Base-by-base conservation (phyloP, 2,888 invertebrate species). In the Amblyteles armatorius region DNA sequence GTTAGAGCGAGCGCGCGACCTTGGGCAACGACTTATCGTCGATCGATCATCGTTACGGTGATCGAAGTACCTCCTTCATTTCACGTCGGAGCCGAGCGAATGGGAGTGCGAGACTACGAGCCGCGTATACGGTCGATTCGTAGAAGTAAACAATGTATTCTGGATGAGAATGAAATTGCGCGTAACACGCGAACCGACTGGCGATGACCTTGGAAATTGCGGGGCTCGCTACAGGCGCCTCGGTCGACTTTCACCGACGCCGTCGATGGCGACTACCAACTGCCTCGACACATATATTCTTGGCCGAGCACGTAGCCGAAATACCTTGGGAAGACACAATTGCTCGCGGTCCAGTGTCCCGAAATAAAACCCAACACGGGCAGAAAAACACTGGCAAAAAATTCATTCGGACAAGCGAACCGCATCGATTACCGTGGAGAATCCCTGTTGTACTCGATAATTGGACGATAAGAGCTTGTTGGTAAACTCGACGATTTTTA, bases 151-250 rank as follows among this genome's bases (percentile, higher is more conserved):
- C 57, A 57, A 26, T 50, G 57, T 57, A 36, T 40, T 68, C 22
- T 40, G 36, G 11, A 74, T 1, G 26, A 40, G 71, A 55, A 82
- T 50, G 29, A 65, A 55, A 55, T 71, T 26, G 71, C 52, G 55
- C 68, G 82, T 44, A 77, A 71, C 71, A 63, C 68, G 36, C n/a
- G 33, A 19, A 22, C 26, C 22, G 57, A 26, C 57, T 26, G 57
- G 16, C 22, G 26, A 22, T 65, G 82, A 82, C 82, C 82, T 82
- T 82, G 82, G 63, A 71, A 52, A 71, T 77, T 16, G 50, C 57
- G 44, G 57, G 80, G 48, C n/a, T 69, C 65, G 52, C 71, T 71
- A 22, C 29, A 69, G 50, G 40, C 57, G 74, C 74, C 74, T 36
- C 80, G 33, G 0, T 36, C 22, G 52, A 82, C 82, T 82, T 82